Evolutionary conservation across 2,888 invertebrate genomes (phyloP).

Genomic region (Iselma pallidipennis): DNA sequence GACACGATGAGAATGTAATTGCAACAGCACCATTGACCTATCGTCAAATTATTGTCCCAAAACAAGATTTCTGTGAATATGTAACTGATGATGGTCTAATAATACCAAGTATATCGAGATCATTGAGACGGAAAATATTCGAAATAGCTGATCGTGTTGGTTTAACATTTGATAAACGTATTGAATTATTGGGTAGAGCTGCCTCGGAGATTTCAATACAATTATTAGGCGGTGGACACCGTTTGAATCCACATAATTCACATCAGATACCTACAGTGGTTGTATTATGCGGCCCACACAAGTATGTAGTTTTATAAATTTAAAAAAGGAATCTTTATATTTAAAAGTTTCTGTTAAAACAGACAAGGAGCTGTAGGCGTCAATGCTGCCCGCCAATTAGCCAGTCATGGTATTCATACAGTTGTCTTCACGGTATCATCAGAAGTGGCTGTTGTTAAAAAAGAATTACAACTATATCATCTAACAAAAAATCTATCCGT

Average conservation of each 20-base stretch:
- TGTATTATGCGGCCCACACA: slow-evolving; percentile 72
- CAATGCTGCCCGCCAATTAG: slow-evolving; percentile 77
- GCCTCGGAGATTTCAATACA: slow-evolving; percentile 83
- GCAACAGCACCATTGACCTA: slow-evolving; percentile 65
- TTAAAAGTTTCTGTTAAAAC: slow-evolving; percentile 11
- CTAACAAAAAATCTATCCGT: slow-evolving; percentile 66
- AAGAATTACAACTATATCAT: slow-evolving; percentile 69
- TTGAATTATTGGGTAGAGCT: slow-evolving; percentile 81
- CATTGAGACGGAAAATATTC: slow-evolving; percentile 70
- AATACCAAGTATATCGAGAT: slow-evolving; percentile 74
- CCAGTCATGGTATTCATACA: slow-evolving; percentile 79
- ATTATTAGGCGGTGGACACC: slow-evolving; percentile 80
- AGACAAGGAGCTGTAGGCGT: slow-evolving; percentile 69
- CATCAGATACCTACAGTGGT: slow-evolving; percentile 87
- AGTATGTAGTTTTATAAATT: slow-evolving; percentile 47
- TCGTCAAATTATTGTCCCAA: slow-evolving; percentile 74
- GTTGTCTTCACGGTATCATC: slow-evolving; percentile 56
- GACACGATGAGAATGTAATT: slow-evolving; percentile 87
- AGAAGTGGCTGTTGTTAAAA: slow-evolving; percentile 57
- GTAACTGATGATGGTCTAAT: slow-evolving; percentile 81
- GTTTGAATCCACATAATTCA: slow-evolving; percentile 82
- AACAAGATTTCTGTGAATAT: slow-evolving; percentile 65
- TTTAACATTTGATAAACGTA: slow-evolving; percentile 66
- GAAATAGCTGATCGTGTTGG: slow-evolving; percentile 70
- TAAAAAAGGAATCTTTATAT: background rate